phyloP scores from a whole-genome alignment of 1,140 invertebrate species.

The Drosophila miranda region DNA sequence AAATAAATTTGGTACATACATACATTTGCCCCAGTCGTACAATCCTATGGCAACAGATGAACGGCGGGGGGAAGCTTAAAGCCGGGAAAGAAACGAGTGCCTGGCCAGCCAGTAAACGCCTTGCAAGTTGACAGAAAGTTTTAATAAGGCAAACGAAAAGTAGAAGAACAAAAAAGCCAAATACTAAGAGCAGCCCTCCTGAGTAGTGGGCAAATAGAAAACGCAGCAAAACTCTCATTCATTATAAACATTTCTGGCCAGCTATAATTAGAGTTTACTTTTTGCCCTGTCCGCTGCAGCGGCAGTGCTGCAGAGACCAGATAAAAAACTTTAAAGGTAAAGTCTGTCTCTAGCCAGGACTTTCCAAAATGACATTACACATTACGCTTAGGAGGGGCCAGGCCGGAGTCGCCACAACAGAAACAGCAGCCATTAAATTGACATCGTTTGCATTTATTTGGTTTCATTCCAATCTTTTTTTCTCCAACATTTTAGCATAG shows the following conservation, averaged over 20 bases:
- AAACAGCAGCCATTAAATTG: constrained; percentile 74
- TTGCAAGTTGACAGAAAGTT: constrained; percentile 76
- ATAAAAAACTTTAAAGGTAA: constrained; percentile 71
- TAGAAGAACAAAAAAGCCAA: constrained; percentile 41
- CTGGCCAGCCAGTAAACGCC: not conserved
- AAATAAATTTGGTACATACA: constrained; percentile 49
- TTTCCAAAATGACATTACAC: constrained; percentile 71
- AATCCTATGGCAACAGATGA: constrained; percentile 65
- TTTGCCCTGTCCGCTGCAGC: constrained; percentile 67
- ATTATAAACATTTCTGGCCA: constrained; percentile 66
- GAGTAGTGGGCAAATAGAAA: constrained; percentile 28
- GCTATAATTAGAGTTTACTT: constrained; percentile 79
- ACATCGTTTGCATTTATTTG: constrained; percentile 77
- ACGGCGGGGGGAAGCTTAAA: constrained; percentile 47
- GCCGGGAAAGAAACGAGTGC: constrained; percentile 41
- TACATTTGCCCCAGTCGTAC: not conserved
- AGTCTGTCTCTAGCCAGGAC: constrained; percentile 31
- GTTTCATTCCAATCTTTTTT: constrained; percentile 54
- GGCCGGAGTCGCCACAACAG: constrained; percentile 43
- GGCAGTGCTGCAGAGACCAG: constrained; percentile 46
- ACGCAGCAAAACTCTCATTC: constrained; percentile 47
- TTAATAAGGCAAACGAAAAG: constrained; percentile 71
- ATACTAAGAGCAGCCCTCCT: constrained; percentile 11
- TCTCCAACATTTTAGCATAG: constrained; percentile 75
- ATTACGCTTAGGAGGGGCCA: constrained; percentile 46